Percentiles rank a stretch among this genome's conserved stretches.
Evolutionary conservation across 2,113 vertebrate species (phyloP).

Genomic region (Thryonomys swinderianus): DNA sequence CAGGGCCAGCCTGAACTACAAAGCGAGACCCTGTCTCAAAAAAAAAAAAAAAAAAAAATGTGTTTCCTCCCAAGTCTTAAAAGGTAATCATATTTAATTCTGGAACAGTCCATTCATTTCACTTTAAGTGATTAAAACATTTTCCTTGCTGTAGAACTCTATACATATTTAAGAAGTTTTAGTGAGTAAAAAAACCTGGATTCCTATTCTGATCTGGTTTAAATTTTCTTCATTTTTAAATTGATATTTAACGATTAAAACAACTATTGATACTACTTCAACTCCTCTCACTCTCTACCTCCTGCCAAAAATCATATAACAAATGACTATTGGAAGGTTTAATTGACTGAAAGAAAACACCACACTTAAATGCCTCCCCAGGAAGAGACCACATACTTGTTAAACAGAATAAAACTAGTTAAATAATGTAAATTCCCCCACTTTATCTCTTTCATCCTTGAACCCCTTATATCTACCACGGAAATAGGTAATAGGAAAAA

Average conservation of each 20-base stretch:
- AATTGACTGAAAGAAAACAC: slow-evolving; percentile 39
- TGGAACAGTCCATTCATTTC: neutral
- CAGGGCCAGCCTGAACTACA: no score
- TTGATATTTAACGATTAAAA: neutral
- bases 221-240: neutral
- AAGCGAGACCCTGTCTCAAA: no score
- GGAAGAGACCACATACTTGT: neutral
- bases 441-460: neutral
- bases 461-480: neutral
- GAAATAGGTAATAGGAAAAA: slow-evolving; percentile 15
- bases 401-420: neutral
- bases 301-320: neutral
- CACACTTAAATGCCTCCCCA: neutral
- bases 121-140: neutral
- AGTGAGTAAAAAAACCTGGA: neutral
- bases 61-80: neutral
- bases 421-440: neutral
- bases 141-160: neutral
- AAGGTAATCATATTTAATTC: neutral
- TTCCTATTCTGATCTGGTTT: neutral
- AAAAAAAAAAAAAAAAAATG: neutral
- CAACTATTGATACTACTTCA: neutral
- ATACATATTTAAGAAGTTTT: neutral
- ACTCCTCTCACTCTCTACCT: neutral
- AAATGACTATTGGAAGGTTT: neutral